Conservation (phyloP, 1,140 invertebrate species). For the Ceratosolen fusciceps region DNA sequence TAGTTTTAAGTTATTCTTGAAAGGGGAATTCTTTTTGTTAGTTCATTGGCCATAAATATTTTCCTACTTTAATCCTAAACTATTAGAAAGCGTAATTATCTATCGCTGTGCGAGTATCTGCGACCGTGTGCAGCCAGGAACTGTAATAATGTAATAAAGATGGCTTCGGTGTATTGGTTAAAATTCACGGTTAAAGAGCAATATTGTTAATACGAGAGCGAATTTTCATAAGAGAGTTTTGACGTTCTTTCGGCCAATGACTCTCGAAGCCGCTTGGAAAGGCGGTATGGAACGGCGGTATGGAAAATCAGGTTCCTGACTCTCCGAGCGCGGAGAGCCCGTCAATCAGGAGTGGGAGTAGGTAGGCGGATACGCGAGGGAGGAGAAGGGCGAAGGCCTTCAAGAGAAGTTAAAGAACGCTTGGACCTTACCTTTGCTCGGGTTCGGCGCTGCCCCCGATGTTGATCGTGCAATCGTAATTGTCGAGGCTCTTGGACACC, state of each 20-base stretch:
- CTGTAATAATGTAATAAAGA: no score
- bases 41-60: background rate
- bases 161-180: no score
- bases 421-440: conserved; percentile 65
- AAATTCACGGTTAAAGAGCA: no score
- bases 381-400: background rate
- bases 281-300: background rate
- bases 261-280: no score
- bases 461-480: conserved; percentile 85
- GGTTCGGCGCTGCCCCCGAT: conserved; percentile 75
- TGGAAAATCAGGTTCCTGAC: background rate
- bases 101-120: background rate
- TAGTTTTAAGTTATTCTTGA: background rate
- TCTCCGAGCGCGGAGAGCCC: background rate
- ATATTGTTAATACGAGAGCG: no score
- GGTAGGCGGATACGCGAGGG: background rate
- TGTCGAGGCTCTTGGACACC: conserved; percentile 71
- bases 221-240: no score
- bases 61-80: background rate
- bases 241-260: no score
- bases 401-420: background rate
- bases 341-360: background rate
- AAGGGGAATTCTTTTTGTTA: background rate
- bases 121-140: no score
- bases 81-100: background rate